These are phyloP conservation scores for Muricea muricata DNA, from an alignment of 92 coral and sea anemone species.

Conservation along the genomic window DNA sequence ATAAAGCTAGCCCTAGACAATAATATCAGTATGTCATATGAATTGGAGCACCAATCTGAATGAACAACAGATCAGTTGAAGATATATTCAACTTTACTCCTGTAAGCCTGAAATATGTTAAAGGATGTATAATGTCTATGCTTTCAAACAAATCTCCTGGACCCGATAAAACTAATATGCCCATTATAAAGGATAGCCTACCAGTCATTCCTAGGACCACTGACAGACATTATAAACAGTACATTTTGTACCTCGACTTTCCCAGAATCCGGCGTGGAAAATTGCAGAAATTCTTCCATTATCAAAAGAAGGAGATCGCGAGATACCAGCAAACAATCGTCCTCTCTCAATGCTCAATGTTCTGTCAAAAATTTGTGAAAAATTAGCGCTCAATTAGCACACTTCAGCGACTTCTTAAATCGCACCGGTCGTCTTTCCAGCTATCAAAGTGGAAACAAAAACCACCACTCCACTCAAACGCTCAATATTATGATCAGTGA, in stretches of 20 bases:
- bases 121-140: not conserved
- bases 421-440: not conserved
- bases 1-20: not conserved
- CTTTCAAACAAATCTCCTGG: not conserved
- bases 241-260: not conserved
- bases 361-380: not conserved
- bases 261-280: not conserved
- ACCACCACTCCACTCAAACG: not conserved
- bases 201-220: not conserved
- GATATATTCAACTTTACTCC: conserved; percentile 16
- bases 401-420: not conserved
- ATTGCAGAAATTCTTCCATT: not conserved
- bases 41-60: not conserved
- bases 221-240: not conserved
- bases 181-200: not conserved
- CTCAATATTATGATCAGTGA: not conserved
- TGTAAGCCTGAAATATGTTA: conserved; percentile 17
- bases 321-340: not conserved
- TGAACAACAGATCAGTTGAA: not conserved
- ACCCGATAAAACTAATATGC: not conserved
- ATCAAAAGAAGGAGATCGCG: not conserved
- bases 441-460: not conserved
- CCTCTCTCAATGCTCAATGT: not conserved
- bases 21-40: conserved; percentile 10
- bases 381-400: not conserved